Percentiles rank a stretch among this genome's conserved stretches.
Conservation (phyloP, 2,888 invertebrate species). For the Yponomeuta evonymella region DNA sequence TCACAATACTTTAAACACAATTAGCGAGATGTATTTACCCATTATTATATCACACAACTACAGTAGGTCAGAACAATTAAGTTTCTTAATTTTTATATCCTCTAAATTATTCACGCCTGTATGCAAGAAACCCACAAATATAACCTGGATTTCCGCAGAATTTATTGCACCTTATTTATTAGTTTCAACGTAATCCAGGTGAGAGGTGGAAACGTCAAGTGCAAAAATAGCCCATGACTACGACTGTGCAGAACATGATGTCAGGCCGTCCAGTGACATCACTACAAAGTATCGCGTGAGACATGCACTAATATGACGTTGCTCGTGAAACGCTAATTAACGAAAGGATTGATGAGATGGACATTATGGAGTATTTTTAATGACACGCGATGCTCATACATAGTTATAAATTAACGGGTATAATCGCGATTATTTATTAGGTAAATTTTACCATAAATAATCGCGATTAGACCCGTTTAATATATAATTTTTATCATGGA, state of each 20-base stretch:
- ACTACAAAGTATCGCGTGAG: slow-evolving; percentile 23
- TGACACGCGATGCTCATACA: no score
- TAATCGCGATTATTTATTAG: no score
- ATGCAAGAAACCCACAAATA: neutral
- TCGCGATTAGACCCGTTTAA: no score
- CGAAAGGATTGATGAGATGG: neutral
- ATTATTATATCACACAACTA: no score
- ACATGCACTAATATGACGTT: slow-evolving; percentile 1
- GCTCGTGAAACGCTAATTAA: neutral
- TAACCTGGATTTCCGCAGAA: neutral
- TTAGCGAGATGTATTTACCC: no score
- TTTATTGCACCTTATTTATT: neutral
- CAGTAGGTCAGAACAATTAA: no score
- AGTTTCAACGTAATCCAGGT: slow-evolving; percentile 1
- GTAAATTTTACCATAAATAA: no score
- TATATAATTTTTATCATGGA: no score
- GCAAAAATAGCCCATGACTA: slow-evolving; percentile 11
- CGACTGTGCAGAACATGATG: slow-evolving; percentile 30
- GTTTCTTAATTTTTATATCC: no score
- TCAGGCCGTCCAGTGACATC: slow-evolving; percentile 39
- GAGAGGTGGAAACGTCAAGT: slow-evolving; percentile 14
- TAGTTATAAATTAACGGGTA: no score
- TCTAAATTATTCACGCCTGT: neutral
- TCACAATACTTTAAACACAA: no score
- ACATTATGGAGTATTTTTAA: no score